phyloP scores from a whole-genome alignment of 1,140 invertebrate genomes.

The Yoshiicerus persimilis region DNA sequence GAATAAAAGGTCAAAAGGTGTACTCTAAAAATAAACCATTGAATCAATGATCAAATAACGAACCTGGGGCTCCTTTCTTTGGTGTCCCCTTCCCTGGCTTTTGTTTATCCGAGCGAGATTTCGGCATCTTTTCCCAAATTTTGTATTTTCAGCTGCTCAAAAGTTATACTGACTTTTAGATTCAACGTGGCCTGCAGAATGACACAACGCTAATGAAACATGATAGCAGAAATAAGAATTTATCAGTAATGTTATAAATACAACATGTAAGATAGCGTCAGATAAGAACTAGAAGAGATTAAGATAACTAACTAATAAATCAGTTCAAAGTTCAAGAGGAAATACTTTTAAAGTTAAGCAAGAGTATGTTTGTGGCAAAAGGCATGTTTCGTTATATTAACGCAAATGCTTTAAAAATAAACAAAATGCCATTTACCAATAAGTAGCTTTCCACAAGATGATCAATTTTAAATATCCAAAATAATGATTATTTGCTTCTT shows the following conservation, averaged over 20 bases:
- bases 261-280: background rate
- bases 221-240: background rate
- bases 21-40: background rate
- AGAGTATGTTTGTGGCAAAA: too few relatives aligned
- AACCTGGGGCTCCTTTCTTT: conserved; percentile 36
- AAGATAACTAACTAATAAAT: background rate
- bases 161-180: background rate
- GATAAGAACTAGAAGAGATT: background rate
- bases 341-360: background rate
- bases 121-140: conserved; percentile 38
- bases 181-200: background rate
- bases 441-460: too few relatives aligned
- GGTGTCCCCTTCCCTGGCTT: conserved; percentile 39
- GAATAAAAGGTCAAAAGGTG: background rate
- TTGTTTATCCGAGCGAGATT: conserved; percentile 25
- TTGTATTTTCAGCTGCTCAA: background rate
- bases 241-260: background rate
- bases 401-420: too few relatives aligned
- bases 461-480: too few relatives aligned
- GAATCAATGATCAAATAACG: background rate
- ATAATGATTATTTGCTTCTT: too few relatives aligned
- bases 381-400: too few relatives aligned
- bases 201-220: background rate
- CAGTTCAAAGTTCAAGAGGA: background rate
- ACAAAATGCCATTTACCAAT: too few relatives aligned